phyloP scores from a whole-genome alignment of 2,888 invertebrate species.

The Himalopsyche anomala region DNA sequence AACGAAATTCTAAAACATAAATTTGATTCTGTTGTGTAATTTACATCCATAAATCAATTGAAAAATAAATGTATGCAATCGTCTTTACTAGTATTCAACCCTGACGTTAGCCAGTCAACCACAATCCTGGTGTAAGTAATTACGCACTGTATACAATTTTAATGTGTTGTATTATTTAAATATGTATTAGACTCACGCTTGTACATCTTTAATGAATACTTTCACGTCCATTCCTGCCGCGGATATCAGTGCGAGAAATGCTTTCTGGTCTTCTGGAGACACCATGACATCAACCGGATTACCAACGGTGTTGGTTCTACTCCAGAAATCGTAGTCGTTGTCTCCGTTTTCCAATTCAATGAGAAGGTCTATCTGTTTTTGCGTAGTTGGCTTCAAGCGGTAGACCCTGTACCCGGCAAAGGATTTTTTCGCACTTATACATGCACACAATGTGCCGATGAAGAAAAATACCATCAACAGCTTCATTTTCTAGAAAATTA shows the following conservation, averaged over 20 bases:
- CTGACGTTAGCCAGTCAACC: too few species aligned
- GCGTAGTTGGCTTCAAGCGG: neutral
- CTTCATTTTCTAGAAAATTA: too few species aligned
- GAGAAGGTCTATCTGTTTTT: neutral
- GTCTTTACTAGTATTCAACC: too few species aligned
- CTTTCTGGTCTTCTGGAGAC: conserved; percentile 71
- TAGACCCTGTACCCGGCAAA: neutral
- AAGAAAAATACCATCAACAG: too few species aligned
- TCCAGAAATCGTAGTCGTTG: conserved; percentile 73
- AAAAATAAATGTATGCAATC: too few species aligned
- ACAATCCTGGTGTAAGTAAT: too few species aligned
- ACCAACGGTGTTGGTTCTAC: conserved; percentile 71
- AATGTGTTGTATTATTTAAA: conserved; percentile 22
- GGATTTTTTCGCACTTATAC: neutral
- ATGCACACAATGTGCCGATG: too few species aligned
- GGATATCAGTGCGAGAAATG: conserved; percentile 72
- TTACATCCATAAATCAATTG: too few species aligned
- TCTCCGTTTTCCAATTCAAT: neutral
- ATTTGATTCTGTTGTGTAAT: too few species aligned
- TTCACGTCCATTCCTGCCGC: conserved; percentile 70
- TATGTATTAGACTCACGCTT: conserved; percentile 70
- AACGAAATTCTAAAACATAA: too few species aligned
- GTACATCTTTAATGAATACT: conserved; percentile 74
- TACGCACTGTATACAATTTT: too few species aligned
- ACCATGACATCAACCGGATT: conserved; percentile 76